Conservation (phyloP, 2,888 invertebrate species). For the Nomada hirtipes region DNA sequence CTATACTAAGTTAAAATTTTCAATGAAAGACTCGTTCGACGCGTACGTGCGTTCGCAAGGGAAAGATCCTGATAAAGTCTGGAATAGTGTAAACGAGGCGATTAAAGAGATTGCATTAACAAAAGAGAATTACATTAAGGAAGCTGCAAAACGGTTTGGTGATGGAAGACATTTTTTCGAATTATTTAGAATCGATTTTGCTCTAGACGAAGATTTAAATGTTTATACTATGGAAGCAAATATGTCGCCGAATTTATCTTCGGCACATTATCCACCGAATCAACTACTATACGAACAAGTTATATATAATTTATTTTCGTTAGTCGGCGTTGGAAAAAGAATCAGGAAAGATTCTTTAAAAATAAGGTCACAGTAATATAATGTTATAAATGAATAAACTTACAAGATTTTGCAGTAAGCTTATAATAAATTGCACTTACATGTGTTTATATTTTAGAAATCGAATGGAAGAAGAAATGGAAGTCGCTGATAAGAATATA, state of each 20-base stretch:
- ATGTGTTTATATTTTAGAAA: constrained; percentile 33
- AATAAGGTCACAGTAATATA: constrained; percentile 80
- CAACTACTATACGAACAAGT: constrained; percentile 96
- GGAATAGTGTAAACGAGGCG: constrained; percentile 92
- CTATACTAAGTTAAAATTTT: constrained; percentile 90
- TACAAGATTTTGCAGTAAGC: not conserved
- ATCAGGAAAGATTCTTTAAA: constrained; percentile 83
- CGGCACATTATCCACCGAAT: constrained; percentile 96
- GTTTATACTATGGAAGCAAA: constrained; percentile 97
- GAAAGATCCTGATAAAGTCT: constrained; percentile 90
- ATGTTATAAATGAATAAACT: not conserved
- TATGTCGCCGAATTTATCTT: constrained; percentile 99
- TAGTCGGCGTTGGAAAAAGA: constrained; percentile 90
- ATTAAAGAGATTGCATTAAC: constrained; percentile 89
- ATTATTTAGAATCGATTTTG: constrained; percentile 97
- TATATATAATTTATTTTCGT: constrained; percentile 91
- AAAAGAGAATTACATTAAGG: constrained; percentile 90
- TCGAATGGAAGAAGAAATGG: constrained; percentile 85
- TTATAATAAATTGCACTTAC: not conserved
- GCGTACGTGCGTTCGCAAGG: constrained; percentile 89
- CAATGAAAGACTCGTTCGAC: constrained; percentile 95
- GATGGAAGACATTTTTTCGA: constrained; percentile 92
- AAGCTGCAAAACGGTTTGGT: constrained; percentile 85
- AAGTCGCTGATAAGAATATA: constrained; percentile 92
- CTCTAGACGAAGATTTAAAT: constrained; percentile 93